Evolutionary conservation across 2,797 vertebrate species (phyloP).

Genomic region (Pterois miles): DNA sequence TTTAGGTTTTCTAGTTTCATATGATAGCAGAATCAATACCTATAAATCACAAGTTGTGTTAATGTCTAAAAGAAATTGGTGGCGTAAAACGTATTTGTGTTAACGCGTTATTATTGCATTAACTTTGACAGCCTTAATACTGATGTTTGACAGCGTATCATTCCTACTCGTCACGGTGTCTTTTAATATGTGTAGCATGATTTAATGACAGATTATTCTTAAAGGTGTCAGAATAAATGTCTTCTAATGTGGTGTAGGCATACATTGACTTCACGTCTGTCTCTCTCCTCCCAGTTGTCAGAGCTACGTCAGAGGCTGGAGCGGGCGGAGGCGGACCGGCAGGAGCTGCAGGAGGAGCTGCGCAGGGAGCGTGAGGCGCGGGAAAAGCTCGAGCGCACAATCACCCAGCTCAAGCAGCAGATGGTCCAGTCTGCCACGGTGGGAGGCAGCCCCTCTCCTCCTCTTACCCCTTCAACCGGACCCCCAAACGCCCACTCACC

Average conservation of each 20-base stretch:
- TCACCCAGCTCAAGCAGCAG: slow-evolving; percentile 90
- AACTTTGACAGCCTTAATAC: too few species aligned
- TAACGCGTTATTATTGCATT: too few species aligned
- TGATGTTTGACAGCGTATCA: background rate
- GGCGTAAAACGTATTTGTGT: too few species aligned
- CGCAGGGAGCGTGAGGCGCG: slow-evolving; percentile 92
- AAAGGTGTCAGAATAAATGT: slow-evolving; percentile 1
- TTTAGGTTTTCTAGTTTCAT: too few species aligned
- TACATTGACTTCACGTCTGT: slow-evolving; percentile 27
- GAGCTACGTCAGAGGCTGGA: slow-evolving; percentile 92
- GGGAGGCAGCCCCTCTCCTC: slow-evolving; percentile 77
- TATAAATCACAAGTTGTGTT: too few species aligned
- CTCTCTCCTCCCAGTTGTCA: slow-evolving; percentile 82
- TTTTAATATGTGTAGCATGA: background rate
- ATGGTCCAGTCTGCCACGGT: slow-evolving; percentile 75
- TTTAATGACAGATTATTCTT: background rate
- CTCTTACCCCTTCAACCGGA: slow-evolving; percentile 74
- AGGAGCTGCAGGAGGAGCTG: slow-evolving; percentile 95
- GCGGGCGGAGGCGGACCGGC: slow-evolving; percentile 91
- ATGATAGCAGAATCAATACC: too few species aligned
- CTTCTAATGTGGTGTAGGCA: background rate
- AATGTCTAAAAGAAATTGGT: too few species aligned
- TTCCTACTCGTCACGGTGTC: background rate
- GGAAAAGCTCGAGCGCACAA: slow-evolving; percentile 92
- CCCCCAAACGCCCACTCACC: slow-evolving; percentile 69